These are phyloP conservation scores for Zoroaster sp. DNA, from an alignment of 53 echinoderm and acorn worm species.

Conservation along the genomic window DNA sequence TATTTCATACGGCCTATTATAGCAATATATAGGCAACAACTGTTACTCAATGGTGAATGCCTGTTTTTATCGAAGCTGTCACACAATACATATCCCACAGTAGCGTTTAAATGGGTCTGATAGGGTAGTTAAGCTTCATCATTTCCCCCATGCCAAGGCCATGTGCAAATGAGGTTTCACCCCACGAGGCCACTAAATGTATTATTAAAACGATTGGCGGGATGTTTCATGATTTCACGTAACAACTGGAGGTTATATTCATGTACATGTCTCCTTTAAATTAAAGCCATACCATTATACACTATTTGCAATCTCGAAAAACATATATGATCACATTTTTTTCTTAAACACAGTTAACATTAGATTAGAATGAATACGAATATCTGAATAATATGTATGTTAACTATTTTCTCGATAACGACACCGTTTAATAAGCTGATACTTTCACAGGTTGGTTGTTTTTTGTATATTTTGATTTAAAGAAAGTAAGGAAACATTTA, in stretches of 20 bases:
- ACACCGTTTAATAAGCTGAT: too few species aligned
- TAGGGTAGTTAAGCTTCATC: conserved; percentile 3
- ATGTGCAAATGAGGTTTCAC: conserved; percentile 24
- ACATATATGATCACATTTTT: too few species aligned
- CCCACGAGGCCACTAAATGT: conserved; percentile 1
- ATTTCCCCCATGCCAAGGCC: conserved; percentile 21
- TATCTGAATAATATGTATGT: too few species aligned
- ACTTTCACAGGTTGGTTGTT: too few species aligned
- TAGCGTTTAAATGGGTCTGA: background rate
- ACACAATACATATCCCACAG: conserved; percentile 10
- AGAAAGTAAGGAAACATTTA: too few species aligned
- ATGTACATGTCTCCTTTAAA: background rate
- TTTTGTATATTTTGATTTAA: too few species aligned
- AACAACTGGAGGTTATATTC: background rate
- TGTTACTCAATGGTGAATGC: background rate
- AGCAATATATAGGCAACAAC: background rate
- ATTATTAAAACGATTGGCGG: background rate
- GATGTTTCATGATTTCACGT: background rate
- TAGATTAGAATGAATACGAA: too few species aligned
- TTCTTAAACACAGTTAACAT: too few species aligned
- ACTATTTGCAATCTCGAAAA: too few species aligned
- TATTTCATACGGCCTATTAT: background rate
- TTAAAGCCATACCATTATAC: too few species aligned
- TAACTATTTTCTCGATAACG: too few species aligned
- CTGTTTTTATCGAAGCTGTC: background rate